Evolutionary conservation across 2,797 vertebrate genomes (phyloP).

Genomic region (Sandelia bainsii): DNA sequence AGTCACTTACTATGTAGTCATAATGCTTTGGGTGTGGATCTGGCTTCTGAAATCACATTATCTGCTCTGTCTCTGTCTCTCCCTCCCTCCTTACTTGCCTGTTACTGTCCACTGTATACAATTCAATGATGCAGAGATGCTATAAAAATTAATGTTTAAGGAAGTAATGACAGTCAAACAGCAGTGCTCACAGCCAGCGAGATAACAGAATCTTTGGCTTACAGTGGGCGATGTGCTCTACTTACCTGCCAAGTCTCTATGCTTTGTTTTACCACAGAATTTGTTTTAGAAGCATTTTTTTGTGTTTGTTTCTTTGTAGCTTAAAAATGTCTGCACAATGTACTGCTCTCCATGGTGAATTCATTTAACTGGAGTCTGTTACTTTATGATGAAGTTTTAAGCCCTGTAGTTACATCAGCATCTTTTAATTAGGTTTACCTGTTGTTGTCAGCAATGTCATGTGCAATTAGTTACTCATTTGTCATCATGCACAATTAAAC

Average conservation of each 20-base stretch:
- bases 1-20: neutral
- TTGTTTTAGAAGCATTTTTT: constrained; percentile 12
- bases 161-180: constrained; percentile 55
- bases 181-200: constrained; percentile 33
- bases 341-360: neutral
- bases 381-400: neutral
- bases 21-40: constrained; percentile 32
- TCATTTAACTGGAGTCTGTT: neutral
- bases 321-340: neutral
- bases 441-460: neutral
- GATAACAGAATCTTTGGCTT: constrained; percentile 36
- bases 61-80: constrained; percentile 14
- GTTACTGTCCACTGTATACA: constrained; percentile 35
- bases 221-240: constrained; percentile 18
- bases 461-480: neutral
- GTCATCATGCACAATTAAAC: neutral
- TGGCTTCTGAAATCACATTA: constrained; percentile 36
- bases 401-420: neutral
- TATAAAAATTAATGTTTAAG: constrained; percentile 50
- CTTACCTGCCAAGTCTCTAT: constrained; percentile 25
- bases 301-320: constrained; percentile 4
- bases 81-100: neutral
- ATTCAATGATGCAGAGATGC: constrained; percentile 37
- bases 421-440: neutral
- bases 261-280: constrained; percentile 18